Percentiles rank a stretch among this genome's conserved stretches.
Conservation (phyloP, 2,888 invertebrate species). For the Lymantria monacha region DNA sequence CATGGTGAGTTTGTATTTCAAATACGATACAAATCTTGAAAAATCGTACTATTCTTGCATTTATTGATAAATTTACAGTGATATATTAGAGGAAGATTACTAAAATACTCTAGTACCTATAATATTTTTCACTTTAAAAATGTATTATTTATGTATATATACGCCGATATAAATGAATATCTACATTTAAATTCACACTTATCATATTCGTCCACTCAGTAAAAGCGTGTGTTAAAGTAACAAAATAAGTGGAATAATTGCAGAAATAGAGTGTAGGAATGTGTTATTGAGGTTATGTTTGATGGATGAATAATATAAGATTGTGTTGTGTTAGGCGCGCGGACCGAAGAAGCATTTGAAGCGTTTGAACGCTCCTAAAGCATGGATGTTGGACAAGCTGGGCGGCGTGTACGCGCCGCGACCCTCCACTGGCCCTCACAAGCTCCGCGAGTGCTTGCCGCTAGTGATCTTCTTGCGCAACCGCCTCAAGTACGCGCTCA, state of each 20-base stretch:
- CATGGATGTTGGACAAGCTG: conserved; percentile 99
- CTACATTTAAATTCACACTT: too few species aligned
- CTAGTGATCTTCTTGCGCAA: conserved; percentile 98
- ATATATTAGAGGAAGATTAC: background rate
- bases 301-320: background rate
- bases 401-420: conserved; percentile 99
- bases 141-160: too few species aligned
- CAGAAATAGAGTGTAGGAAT: too few species aligned
- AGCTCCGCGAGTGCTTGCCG: conserved; percentile 97
- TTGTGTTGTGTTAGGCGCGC: conserved; percentile 87
- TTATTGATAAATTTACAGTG: conserved; percentile 6
- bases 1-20: conserved; percentile 67
- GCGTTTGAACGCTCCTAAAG: conserved; percentile 99
- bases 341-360: conserved; percentile 99
- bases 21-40: conserved; percentile 46
- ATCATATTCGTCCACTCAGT: too few species aligned
- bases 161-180: too few species aligned
- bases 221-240: too few species aligned
- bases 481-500: conserved; percentile 98
- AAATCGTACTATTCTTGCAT: conserved; percentile 42
- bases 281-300: conserved; percentile 18
- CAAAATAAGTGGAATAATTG: too few species aligned
- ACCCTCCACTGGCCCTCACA: conserved; percentile 99
- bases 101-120: background rate
- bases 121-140: conserved; percentile 14